Base-by-base conservation (phyloP, 2,113 vertebrate species). In the Electrona antarctica region DNA sequence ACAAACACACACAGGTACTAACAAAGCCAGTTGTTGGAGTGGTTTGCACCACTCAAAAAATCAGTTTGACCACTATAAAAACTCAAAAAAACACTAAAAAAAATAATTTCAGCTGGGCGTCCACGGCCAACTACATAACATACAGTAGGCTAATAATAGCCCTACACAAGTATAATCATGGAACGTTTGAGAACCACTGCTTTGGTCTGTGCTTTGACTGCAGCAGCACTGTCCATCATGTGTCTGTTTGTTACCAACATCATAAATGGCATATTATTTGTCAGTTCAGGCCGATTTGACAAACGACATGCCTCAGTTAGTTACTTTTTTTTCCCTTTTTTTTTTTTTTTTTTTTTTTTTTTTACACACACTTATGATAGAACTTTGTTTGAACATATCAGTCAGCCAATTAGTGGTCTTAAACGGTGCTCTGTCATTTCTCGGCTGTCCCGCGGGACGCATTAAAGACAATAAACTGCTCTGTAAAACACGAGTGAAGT, bases 181-280 rank as follows among this genome's bases (percentile, higher is more conserved):
- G 71, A 89, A 82, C 88, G 84, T 87, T 83, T 86, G 82, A 83
- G 86, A 78, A 85, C 71, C 88, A 73, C 73, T 11, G 29, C 12
- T 45, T 33, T 55, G 8, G 41, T 41, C 65, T 71, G 64, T 60
- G 78, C 74, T 77, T 45, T 69, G 67, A 71, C 79, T 76, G 72
- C 73, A 79, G 85, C 76, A 79, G 59, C 66, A 58, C 60, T 57
- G 46, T 33, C 1, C 13, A 41, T 41, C 33, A 41, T 41, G 33
- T 21, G 2, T 8, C 4, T 70, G 82, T 77, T 80, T 75, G 72
- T 58, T 57, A 12, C 62, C 82, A 77, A 69, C 70, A 80, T 87
- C 88, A 85, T 78, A 87, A 82, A 83, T 79, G 76, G 62, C 72
- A 79, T 78, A 74, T 83, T 86, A 69, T 83, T 49, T 57, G 66